phyloP scores from a whole-genome alignment of 2,888 invertebrate species.

The Synanthedon vespiformis region DNA sequence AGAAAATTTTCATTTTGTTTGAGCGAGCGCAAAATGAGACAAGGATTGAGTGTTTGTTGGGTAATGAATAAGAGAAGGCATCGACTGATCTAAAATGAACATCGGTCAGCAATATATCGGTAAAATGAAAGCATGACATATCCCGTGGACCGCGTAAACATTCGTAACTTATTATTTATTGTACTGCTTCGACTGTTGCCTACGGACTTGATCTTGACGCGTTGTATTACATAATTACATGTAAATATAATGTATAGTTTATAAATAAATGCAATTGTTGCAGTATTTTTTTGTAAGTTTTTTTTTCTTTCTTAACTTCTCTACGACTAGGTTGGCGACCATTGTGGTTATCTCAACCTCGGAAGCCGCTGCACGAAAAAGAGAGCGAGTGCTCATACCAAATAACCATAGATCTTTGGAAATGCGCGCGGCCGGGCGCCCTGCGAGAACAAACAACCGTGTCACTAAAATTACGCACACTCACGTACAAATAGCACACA shows the following conservation, averaged over 20 bases:
- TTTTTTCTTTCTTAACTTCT: not conserved
- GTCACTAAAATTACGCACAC: too few species aligned
- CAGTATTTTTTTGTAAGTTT: constrained; percentile 15
- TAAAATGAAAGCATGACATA: constrained; percentile 22
- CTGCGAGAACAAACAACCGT: too few species aligned
- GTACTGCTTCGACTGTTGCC: constrained; percentile 65
- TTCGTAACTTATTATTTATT: constrained; percentile 33
- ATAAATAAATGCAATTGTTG: constrained; percentile 61
- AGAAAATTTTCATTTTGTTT: constrained; percentile 2
- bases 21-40: constrained; percentile 7
- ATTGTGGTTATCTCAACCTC: not conserved
- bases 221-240: constrained; percentile 52
- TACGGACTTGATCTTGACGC: constrained; percentile 65
- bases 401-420: too few species aligned
- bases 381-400: too few species aligned
- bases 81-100: constrained; percentile 7
- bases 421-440: too few species aligned
- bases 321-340: too few species aligned
- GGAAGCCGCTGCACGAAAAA: not conserved
- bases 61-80: not conserved
- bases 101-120: constrained; percentile 29
- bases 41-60: not conserved
- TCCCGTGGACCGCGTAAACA: constrained; percentile 18
- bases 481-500: too few species aligned
- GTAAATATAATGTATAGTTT: constrained; percentile 55